Percentiles rank a stretch among this genome's conserved stretches.
Evolutionary conservation across 2,888 invertebrate genomes (phyloP).

Genomic region (Scrobipalpa costella): DNA sequence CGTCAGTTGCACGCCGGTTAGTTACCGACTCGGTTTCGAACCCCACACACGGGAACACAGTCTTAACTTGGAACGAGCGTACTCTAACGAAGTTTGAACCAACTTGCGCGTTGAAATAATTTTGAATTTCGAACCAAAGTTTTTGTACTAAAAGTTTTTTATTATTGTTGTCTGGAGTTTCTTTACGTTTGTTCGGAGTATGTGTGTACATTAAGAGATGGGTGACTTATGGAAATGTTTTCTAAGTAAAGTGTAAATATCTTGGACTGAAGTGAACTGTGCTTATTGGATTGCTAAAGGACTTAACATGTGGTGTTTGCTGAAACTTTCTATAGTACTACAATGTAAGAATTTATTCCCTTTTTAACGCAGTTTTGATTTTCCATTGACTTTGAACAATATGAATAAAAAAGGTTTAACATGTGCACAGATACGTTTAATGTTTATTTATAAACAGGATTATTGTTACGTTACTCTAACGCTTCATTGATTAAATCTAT

Average conservation of each 20-base stretch:
- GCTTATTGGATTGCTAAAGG: slow-evolving; percentile 28
- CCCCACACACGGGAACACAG: slow-evolving; percentile 68
- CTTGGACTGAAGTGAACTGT: slow-evolving; percentile 16
- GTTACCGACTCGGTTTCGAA: slow-evolving; percentile 67
- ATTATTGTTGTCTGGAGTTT: slow-evolving; percentile 9
- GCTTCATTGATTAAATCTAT: no score
- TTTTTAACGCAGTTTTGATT: neutral
- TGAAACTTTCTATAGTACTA: slow-evolving; percentile 58
- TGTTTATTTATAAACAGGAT: no score
- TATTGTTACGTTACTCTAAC: no score
- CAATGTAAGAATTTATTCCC: slow-evolving; percentile 66
- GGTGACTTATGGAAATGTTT: slow-evolving; percentile 11
- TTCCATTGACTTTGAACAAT: neutral
- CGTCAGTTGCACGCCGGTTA: slow-evolving; percentile 74
- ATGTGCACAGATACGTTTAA: no score
- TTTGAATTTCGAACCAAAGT: slow-evolving; percentile 22
- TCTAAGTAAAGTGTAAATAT: slow-evolving; percentile 2
- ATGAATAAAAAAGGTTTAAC: no score
- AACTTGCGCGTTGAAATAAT: slow-evolving; percentile 13
- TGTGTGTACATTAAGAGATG: neutral
- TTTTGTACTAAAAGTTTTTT: slow-evolving; percentile 2
- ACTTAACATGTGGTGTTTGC: slow-evolving; percentile 60
- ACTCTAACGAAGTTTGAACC: slow-evolving; percentile 7
- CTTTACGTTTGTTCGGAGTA: neutral
- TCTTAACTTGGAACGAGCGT: slow-evolving; percentile 29